Evolutionary conservation across 2,113 vertebrate species (phyloP).

Genomic region (Notechis scutatus): DNA sequence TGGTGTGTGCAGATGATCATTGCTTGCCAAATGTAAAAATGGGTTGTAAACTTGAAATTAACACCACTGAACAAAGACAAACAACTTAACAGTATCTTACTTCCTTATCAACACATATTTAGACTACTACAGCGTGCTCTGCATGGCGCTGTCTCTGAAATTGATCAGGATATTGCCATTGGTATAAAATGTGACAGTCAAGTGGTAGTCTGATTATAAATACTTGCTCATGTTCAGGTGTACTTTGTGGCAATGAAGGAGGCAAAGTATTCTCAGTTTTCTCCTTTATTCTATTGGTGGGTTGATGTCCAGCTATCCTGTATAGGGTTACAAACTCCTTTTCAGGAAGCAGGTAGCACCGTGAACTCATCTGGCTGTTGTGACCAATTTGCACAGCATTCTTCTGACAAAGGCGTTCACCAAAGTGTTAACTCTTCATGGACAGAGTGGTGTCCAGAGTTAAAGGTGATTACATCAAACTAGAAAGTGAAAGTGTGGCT

Average conservation of each 20-base stretch:
- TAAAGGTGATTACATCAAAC: background rate
- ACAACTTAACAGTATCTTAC: background rate
- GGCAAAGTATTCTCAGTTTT: background rate
- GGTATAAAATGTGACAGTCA: background rate
- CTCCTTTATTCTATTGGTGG: background rate
- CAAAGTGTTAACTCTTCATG: background rate
- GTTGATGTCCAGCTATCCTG: background rate
- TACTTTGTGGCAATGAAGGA: background rate
- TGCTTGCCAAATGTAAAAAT: constrained; percentile 36
- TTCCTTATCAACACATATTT: background rate
- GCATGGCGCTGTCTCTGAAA: background rate
- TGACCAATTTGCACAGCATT: background rate
- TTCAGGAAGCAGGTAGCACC: background rate
- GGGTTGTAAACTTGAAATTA: constrained; percentile 23
- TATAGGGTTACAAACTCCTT: background rate
- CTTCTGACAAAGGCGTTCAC: background rate
- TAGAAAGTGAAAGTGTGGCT: background rate
- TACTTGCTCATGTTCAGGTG: background rate
- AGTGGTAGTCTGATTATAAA: background rate
- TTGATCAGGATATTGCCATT: background rate
- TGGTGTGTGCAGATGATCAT: constrained; percentile 17
- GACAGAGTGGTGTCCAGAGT: background rate
- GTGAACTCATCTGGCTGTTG: background rate
- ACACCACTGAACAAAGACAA: background rate
- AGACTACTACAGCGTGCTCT: background rate